Evolutionary conservation across 2,113 vertebrate genomes (phyloP).

Genomic region (Anhinga anhinga): DNA sequence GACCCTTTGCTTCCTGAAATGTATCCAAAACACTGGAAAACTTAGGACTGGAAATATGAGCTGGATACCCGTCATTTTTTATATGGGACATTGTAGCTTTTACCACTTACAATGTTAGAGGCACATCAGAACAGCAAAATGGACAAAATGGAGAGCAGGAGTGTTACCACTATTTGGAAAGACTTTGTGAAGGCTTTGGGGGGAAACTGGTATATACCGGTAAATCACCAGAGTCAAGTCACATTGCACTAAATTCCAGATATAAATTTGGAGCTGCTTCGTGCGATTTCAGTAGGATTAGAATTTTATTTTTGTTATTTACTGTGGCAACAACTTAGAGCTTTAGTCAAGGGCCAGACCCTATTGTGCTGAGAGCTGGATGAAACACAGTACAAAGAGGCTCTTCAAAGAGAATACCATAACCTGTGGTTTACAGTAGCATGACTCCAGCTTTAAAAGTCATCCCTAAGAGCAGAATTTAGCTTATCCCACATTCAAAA

Average conservation of each 20-base stretch:
- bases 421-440: not conserved
- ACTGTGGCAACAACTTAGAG: not conserved
- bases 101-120: not conserved
- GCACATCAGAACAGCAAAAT: not conserved
- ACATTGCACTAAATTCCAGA: not conserved
- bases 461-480: not conserved
- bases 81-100: not conserved
- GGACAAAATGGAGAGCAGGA: not conserved
- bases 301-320: slow-evolving; percentile 11
- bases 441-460: not conserved
- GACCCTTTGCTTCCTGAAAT: not conserved
- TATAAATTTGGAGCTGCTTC: not conserved
- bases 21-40: not conserved
- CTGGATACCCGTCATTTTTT: not conserved
- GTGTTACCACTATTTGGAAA: not conserved
- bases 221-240: not conserved
- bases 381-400: not conserved
- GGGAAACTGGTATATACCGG: not conserved
- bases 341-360: not conserved
- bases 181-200: not conserved
- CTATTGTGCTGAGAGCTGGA: not conserved
- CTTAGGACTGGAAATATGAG: not conserved
- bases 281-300: not conserved
- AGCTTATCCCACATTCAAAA: not conserved
- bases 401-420: not conserved